These are phyloP conservation scores for Oophaga sylvatica DNA, from an alignment of 2,797 vertebrate species.

Conservation along the genomic window DNA sequence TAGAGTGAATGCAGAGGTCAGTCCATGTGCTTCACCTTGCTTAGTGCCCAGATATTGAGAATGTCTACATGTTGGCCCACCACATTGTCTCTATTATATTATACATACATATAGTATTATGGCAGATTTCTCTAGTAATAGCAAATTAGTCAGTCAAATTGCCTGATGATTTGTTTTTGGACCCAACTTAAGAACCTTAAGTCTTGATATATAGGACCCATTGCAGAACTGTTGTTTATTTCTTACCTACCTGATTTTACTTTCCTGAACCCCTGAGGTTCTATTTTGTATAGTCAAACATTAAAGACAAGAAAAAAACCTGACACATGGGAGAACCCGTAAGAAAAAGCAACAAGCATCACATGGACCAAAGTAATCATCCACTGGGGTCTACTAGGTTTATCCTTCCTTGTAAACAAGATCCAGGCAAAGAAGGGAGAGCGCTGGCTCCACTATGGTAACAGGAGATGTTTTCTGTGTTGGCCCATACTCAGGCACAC, in stretches of 20 bases:
- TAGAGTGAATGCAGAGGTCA: neutral
- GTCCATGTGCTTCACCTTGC: neutral
- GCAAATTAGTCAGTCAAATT: neutral
- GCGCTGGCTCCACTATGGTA: neutral
- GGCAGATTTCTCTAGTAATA: neutral
- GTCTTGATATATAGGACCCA: neutral
- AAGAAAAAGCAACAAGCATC: neutral
- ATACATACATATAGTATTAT: neutral
- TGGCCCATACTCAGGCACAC: conserved; percentile 35
- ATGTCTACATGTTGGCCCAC: neutral
- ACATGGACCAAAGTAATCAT: neutral
- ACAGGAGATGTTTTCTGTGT: conserved; percentile 1
- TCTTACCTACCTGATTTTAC: neutral
- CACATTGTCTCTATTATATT: neutral
- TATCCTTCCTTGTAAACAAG: conserved; percentile 5
- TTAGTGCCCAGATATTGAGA: neutral
- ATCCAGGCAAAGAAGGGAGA: neutral
- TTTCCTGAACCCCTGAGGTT: neutral
- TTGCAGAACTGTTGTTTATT: neutral
- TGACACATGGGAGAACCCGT: neutral
- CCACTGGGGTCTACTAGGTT: conserved; percentile 21
- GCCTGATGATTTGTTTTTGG: neutral
- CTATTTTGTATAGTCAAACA: neutral
- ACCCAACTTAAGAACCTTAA: neutral
- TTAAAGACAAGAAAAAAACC: neutral